Base-by-base conservation (phyloP, 2,888 invertebrate species). In the Cheiracanthium punctorium region DNA sequence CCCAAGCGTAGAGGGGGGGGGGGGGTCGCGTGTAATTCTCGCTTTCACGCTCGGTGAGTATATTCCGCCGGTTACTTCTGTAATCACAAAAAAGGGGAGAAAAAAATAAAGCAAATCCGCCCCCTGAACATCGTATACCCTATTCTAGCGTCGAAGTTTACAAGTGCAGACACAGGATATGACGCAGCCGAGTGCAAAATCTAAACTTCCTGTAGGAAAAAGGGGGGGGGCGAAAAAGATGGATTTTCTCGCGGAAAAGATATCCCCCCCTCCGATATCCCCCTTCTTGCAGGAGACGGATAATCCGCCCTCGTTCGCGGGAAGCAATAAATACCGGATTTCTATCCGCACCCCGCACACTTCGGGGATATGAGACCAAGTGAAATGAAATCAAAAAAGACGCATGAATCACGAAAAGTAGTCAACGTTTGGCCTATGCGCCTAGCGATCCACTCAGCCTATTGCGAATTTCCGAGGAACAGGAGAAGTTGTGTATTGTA, bases 301-400 rank as follows among this genome's bases (percentile, higher is more conserved):
- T 85, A 80, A 85, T 85, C 85, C 75, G 30, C 85, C 70, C 75
- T 79, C 73, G 67, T 73, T 69, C 79, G 64, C 48, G 80, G 75
- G 80, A 80, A 80, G 85, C 74, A 85, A 85, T 85, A 85, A 85
- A 85, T 80, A 80, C 43, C 65, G 85, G 80, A 85, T 85, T 85
- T 80, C 58, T 69, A 69, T 33, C 58, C 17, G 12, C 17, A 17
- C 24, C 4, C 20, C 24, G 12, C 58, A 5, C 24, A 5, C 58
- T 58, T 1, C 37, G 1, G n/a, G 69, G 69, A 69, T 37, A 69
- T 32, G 33, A 69, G 20, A 7, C 33, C 10, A 33, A n/a, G n/a
- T n/a, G 69, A 28, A 33, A 33, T 7, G 8, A 69, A 33, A 69
- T 24, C 5, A 20, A 58, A 58, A 58, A 58, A 37, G 58, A 58